Evolutionary conservation across 2,113 vertebrate genomes (phyloP).

Genomic region (Poeciliopsis occidentalis): DNA sequence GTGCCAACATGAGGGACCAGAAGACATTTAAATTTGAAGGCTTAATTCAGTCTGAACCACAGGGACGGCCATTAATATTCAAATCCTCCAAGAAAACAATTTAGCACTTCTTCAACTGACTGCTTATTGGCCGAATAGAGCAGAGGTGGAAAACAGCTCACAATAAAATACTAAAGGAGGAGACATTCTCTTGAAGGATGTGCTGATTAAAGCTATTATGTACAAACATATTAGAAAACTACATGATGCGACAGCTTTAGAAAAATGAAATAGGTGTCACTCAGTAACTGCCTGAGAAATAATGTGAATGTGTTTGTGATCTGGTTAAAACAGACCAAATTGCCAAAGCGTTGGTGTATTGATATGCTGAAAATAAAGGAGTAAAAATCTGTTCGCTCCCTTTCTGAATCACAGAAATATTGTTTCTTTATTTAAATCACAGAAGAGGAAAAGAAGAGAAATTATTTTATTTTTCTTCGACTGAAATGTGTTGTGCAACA

Average conservation of each 20-base stretch:
- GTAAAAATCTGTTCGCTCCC: background rate
- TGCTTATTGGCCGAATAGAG: background rate
- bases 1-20: background rate
- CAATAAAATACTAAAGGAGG: background rate
- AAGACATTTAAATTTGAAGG: constrained; percentile 8
- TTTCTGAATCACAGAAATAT: background rate
- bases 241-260: background rate
- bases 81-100: constrained; percentile 32
- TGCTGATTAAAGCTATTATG: background rate
- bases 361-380: background rate
- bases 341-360: background rate
- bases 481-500: too few species aligned
- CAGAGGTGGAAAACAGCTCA: constrained; percentile 32
- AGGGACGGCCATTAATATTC: constrained; percentile 30
- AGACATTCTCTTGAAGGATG: background rate
- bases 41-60: constrained; percentile 33
- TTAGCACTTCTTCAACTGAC: constrained; percentile 30
- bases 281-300: background rate
- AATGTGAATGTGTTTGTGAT: background rate
- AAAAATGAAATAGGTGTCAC: background rate
- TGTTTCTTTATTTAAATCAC: background rate
- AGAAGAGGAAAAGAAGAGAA: background rate
- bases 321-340: background rate
- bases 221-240: background rate
- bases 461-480: background rate